Evolutionary conservation across 2,888 invertebrate genomes (phyloP).

Genomic region (Abrostola triplasia): DNA sequence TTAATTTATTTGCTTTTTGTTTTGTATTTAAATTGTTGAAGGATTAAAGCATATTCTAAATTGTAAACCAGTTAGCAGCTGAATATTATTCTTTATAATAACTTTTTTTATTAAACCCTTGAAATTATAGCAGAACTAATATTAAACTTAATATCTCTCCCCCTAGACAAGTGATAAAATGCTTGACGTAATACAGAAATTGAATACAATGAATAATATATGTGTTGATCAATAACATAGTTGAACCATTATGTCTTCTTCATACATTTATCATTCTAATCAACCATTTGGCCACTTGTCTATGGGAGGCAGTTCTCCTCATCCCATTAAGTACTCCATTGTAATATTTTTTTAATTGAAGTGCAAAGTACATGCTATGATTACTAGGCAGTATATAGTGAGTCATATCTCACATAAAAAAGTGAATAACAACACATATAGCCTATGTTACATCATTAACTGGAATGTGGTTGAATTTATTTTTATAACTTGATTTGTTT

Average conservation of each 20-base stretch:
- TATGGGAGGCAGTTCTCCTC: too few species aligned
- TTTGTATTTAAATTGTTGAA: conserved; percentile 22
- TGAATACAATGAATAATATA: too few species aligned
- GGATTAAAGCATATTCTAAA: conserved; percentile 2
- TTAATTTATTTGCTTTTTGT: conserved; percentile 43
- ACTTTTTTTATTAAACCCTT: neutral
- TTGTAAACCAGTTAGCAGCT: conserved; percentile 19
- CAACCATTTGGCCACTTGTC: too few species aligned
- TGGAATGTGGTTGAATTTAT: neutral
- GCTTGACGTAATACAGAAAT: too few species aligned
- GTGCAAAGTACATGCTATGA: conserved; percentile 27
- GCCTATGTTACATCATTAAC: conserved; percentile 18
- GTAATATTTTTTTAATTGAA: conserved; percentile 11
- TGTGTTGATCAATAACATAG: too few species aligned
- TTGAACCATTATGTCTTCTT: too few species aligned
- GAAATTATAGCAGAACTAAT: too few species aligned
- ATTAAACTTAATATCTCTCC: too few species aligned
- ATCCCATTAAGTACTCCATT: too few species aligned
- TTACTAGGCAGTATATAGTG: conserved; percentile 12
- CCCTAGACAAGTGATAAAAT: too few species aligned
- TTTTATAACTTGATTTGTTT: too few species aligned
- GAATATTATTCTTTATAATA: neutral
- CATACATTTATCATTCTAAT: too few species aligned
- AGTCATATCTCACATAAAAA: conserved; percentile 15
- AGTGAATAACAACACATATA: conserved; percentile 12